phyloP scores from a whole-genome alignment of 1,140 invertebrate genomes.

The Atta texana region DNA sequence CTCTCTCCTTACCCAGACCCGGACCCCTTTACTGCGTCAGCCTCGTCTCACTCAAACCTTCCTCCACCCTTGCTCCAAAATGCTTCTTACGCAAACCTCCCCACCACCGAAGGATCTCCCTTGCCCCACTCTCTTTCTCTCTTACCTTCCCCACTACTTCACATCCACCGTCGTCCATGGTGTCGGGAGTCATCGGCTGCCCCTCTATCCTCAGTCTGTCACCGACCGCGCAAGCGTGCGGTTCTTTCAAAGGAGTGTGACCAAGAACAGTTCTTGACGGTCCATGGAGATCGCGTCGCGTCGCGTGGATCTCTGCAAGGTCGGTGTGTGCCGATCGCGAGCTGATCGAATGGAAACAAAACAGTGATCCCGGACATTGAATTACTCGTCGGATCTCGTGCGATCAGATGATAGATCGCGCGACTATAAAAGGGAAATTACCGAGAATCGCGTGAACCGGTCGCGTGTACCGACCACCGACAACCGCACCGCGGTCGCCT shows the following conservation, averaged over 20 bases:
- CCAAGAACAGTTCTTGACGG: neutral
- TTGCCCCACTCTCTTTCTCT: slow-evolving; percentile 18
- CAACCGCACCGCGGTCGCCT: slow-evolving; percentile 1
- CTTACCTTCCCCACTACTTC: slow-evolving; percentile 53
- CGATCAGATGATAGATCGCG: slow-evolving; percentile 1
- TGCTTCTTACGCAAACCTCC: slow-evolving; percentile 70
- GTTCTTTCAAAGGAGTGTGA: slow-evolving; percentile 35
- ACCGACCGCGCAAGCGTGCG: slow-evolving; percentile 83
- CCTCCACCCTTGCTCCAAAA: slow-evolving; percentile 64
- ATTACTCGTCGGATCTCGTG: neutral
- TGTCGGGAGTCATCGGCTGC: slow-evolving; percentile 79
- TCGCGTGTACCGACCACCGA: slow-evolving; percentile 38
- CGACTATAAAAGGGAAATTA: slow-evolving; percentile 16
- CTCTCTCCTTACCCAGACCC: neutral
- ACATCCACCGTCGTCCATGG: slow-evolving; percentile 63
- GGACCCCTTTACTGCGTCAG: neutral
- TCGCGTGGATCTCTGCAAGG: slow-evolving; percentile 22
- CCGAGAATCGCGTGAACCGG: slow-evolving; percentile 42
- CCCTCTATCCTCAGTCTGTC: slow-evolving; percentile 80
- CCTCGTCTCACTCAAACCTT: slow-evolving; percentile 16
- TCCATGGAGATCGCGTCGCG: slow-evolving; percentile 13
- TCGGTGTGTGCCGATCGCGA: slow-evolving; percentile 16
- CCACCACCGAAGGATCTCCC: slow-evolving; percentile 67
- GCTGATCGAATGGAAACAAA: neutral
- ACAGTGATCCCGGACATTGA: neutral